Conservation (phyloP, 2,888 invertebrate species). For the Xanthia togata region DNA sequence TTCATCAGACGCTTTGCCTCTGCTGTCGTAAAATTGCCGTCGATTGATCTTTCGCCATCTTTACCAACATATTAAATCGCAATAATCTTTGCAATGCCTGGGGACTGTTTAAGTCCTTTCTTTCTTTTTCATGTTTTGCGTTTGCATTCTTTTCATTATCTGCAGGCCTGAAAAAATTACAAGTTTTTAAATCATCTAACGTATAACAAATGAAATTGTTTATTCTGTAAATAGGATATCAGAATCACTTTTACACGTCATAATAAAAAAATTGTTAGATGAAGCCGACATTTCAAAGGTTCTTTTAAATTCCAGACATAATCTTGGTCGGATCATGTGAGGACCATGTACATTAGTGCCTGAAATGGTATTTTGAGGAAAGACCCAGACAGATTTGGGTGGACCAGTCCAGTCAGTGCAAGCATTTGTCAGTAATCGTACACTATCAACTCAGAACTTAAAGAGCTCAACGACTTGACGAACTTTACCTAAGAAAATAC, state of each 20-base stretch:
- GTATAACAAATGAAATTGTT: background rate
- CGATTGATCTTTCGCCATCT: constrained; percentile 22
- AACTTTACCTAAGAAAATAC: too few species aligned
- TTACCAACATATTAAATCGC: constrained; percentile 5
- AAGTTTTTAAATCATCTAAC: background rate
- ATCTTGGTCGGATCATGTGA: background rate
- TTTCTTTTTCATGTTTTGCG: background rate
- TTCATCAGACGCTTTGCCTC: background rate
- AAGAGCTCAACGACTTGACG: too few species aligned
- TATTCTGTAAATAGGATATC: too few species aligned
- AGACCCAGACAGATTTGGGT: too few species aligned
- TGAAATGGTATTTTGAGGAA: background rate
- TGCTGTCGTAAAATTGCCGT: background rate
- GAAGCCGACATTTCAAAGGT: too few species aligned
- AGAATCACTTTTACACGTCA: too few species aligned
- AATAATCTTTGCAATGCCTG: background rate
- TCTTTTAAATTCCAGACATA: background rate
- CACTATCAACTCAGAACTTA: background rate
- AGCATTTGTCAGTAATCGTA: background rate
- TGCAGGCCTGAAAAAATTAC: constrained; percentile 34
- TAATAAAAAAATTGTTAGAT: too few species aligned
- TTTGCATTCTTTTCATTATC: constrained; percentile 27
- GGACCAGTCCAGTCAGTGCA: too few species aligned
- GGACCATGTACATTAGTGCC: background rate
- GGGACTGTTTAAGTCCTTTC: background rate